phyloP scores from a whole-genome alignment of 2,113 vertebrate genomes.

The Scolopax mira region DNA sequence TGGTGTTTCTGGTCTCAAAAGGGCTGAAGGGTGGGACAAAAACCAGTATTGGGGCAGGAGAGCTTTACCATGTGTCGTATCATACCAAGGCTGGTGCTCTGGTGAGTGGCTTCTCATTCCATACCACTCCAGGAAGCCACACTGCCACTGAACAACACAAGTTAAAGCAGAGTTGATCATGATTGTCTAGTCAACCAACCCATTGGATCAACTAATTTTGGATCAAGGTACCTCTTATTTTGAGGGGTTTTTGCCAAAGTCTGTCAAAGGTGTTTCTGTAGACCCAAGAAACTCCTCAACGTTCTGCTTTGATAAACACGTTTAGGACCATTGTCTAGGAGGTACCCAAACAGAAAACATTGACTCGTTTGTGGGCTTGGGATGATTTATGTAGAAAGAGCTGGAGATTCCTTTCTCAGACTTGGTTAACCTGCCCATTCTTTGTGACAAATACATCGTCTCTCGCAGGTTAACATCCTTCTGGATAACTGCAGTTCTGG shows the following conservation, averaged over 20 bases:
- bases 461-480: background rate
- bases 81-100: rapidly evolving
- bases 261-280: background rate
- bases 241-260: background rate
- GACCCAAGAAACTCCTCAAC: background rate
- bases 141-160: background rate
- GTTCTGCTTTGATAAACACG: background rate
- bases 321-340: background rate
- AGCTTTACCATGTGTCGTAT: rapidly evolving
- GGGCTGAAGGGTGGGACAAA: background rate
- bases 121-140: background rate
- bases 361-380: background rate
- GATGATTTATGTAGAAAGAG: background rate
- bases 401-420: background rate
- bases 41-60: background rate
- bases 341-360: rapidly evolving
- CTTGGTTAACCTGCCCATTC: background rate
- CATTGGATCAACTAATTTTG: background rate
- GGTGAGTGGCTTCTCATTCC: background rate
- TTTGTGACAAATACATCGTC: background rate
- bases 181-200: background rate
- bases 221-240: background rate
- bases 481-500: background rate
- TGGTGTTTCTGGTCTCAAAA: background rate
- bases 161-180: background rate